phyloP scores from a whole-genome alignment of 2,797 vertebrate species.

The Spinus pinus region DNA sequence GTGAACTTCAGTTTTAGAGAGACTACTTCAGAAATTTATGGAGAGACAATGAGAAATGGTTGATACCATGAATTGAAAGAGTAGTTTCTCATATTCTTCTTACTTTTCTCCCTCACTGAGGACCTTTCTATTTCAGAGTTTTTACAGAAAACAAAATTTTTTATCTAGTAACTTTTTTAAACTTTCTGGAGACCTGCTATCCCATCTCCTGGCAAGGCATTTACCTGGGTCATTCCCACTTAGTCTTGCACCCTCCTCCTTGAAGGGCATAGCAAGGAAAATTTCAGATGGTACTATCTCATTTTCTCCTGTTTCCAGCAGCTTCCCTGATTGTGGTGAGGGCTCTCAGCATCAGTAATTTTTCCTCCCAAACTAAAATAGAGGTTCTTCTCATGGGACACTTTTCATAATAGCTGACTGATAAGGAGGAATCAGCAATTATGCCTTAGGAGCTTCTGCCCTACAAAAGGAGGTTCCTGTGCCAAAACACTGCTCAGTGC shows the following conservation, averaged over 20 bases:
- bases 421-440: neutral
- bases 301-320: neutral
- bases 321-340: neutral
- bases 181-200: neutral
- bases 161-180: neutral
- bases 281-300: neutral
- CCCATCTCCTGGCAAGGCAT: neutral
- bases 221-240: neutral
- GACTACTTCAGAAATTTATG: neutral
- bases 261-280: neutral
- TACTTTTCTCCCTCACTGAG: neutral
- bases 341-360: neutral
- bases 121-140: neutral
- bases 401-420: neutral
- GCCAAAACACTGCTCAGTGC: neutral
- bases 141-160: neutral
- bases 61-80: neutral
- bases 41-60: neutral
- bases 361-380: neutral
- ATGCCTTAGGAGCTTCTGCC: neutral
- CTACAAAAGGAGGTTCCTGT: neutral
- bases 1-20: neutral
- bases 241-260: neutral
- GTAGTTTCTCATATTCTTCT: neutral
- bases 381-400: neutral